phyloP scores from a whole-genome alignment of 2,797 vertebrate species.

The Phalloptychus januarius region DNA sequence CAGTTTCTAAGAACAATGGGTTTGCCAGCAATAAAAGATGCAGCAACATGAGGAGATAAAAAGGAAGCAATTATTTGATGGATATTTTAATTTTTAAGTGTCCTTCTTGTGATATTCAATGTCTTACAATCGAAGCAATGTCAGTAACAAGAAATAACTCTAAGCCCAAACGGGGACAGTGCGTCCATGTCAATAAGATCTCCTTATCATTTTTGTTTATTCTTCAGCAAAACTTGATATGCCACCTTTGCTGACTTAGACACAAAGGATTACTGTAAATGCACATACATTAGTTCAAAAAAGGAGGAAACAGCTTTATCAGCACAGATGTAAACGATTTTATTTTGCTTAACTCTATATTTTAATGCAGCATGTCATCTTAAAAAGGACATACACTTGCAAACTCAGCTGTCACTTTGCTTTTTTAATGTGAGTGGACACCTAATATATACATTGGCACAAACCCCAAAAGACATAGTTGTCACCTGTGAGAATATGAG shows the following conservation, averaged over 20 bases:
- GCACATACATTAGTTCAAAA: conserved; percentile 8
- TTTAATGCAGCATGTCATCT: conserved; percentile 20
- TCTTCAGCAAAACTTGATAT: conserved; percentile 31
- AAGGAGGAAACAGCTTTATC: conserved; percentile 7
- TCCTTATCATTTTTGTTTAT: conserved; percentile 18
- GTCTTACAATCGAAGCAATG: not conserved
- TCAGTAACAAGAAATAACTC: conserved; percentile 13
- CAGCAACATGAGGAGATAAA: not conserved
- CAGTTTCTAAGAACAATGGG: conserved; percentile 22
- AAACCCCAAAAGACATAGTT: not conserved
- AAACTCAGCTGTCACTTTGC: conserved; percentile 12
- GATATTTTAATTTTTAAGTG: not conserved
- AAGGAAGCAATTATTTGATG: not conserved
- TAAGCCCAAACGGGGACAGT: conserved; percentile 13
- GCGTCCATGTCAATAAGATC: conserved; percentile 30
- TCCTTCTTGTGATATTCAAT: conserved; percentile 1
- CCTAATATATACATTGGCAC: conserved; percentile 7
- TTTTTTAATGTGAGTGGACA: conserved; percentile 1
- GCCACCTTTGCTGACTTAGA: conserved; percentile 26
- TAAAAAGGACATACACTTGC: conserved; percentile 9
- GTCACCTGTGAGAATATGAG: not conserved
- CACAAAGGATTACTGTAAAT: conserved; percentile 15
- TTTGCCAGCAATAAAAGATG: conserved; percentile 21
- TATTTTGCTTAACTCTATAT: conserved; percentile 15
- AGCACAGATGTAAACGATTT: conserved; percentile 17